phyloP scores from a whole-genome alignment of 2,797 vertebrate species.

The Anabacerthia variegaticeps region DNA sequence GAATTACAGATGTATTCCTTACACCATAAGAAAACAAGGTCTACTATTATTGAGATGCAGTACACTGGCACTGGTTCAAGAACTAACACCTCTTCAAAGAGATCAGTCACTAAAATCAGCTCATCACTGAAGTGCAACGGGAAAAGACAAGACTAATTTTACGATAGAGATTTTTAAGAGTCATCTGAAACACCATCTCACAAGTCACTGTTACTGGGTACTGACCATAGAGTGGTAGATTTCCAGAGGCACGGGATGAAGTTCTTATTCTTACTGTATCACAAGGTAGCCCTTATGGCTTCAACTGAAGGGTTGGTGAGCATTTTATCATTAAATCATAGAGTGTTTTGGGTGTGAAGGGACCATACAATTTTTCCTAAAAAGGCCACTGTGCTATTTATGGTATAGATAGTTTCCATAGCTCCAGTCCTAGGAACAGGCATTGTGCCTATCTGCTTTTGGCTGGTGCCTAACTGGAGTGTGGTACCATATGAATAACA shows the following conservation, averaged over 20 bases:
- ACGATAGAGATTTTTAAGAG: background rate
- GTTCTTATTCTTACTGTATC: background rate
- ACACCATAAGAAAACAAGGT: conserved; percentile 54
- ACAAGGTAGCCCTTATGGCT: background rate
- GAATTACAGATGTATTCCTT: conserved; percentile 63
- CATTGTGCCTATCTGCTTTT: background rate
- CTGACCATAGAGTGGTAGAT: background rate
- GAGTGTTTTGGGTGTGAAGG: background rate
- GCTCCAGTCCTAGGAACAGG: background rate
- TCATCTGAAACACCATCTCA: background rate
- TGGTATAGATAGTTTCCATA: background rate
- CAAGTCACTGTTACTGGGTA: background rate
- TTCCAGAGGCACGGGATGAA: background rate
- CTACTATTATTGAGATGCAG: conserved; percentile 43
- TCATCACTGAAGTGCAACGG: background rate
- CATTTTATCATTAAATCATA: background rate
- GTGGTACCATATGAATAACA: background rate
- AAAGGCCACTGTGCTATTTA: background rate
- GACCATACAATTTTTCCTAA: background rate
- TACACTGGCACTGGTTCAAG: conserved; percentile 25
- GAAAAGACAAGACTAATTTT: background rate
- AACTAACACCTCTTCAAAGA: conserved; percentile 52
- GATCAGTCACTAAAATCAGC: conserved; percentile 42
- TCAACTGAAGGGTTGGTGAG: background rate
- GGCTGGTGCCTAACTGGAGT: background rate